Conservation (phyloP, 2,888 invertebrate genomes). For the Nomada lathburiana region DNA sequence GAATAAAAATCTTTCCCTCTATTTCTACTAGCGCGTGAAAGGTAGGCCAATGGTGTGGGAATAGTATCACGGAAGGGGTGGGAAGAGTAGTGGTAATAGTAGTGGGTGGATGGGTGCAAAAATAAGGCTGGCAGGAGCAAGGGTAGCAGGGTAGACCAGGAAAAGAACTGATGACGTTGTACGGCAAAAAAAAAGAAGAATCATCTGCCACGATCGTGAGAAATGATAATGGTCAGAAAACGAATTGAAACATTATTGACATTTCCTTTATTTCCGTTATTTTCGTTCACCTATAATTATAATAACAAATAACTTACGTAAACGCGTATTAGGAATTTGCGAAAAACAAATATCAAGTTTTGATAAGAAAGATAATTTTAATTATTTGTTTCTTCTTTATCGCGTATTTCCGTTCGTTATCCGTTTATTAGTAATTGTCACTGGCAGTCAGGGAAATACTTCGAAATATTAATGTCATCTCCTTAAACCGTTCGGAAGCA, state of each 20-base stretch:
- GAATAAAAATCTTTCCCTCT: slow-evolving; percentile 75
- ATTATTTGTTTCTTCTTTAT: too few species aligned
- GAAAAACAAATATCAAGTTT: too few species aligned
- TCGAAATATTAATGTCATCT: too few species aligned
- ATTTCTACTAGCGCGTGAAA: slow-evolving; percentile 65
- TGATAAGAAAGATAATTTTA: too few species aligned
- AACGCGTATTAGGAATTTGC: too few species aligned
- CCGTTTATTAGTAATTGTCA: too few species aligned
- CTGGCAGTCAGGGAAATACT: too few species aligned
- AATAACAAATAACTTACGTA: too few species aligned
- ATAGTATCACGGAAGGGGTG: neutral
- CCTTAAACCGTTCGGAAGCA: too few species aligned
- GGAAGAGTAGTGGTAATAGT: slow-evolving; percentile 15
- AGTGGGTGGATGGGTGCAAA: slow-evolving; percentile 60
- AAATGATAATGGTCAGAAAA: slow-evolving; percentile 57
- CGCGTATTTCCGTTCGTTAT: too few species aligned
- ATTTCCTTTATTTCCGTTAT: neutral
- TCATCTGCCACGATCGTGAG: slow-evolving; percentile 40
- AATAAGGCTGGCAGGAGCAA: slow-evolving; percentile 70
- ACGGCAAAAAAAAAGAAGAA: slow-evolving; percentile 57
- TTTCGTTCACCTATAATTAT: neutral
- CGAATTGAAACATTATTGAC: slow-evolving; percentile 26
- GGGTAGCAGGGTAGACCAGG: slow-evolving; percentile 56
- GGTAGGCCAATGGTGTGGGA: slow-evolving; percentile 48
- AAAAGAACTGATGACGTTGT: slow-evolving; percentile 58